Evolutionary conservation across 1,140 invertebrate genomes (phyloP), one percentile per base, ranked within the genome.

Genomic region (Drosophila kikkawai): DNA sequence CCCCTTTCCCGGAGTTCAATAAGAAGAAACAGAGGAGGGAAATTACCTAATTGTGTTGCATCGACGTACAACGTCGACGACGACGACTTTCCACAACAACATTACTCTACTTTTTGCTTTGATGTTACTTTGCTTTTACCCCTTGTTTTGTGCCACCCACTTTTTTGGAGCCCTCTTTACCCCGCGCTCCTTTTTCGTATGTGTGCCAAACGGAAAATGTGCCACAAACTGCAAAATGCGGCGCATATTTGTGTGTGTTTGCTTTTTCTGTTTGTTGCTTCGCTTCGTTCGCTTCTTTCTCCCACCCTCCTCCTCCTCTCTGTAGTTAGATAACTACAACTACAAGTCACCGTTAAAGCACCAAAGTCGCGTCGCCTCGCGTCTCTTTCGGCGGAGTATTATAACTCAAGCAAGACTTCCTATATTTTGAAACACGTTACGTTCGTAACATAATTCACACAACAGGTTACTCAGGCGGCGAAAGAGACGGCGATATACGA

Each of bases 401-500:
- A 90, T 90, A 85, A 84, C 68, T 91, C 85, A 90, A 87, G 75
- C 90, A 82, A 91, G 91, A 92, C 91, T 92, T 92, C 91, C 91
- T 92, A 92, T 92, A 92, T 92, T 92, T 92, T 91, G 91, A 92
- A 92, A 92, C 91, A 92, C 82, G 91, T 92, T 92, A 92, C 91
- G 91, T 92, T 92, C 84, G 91, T 92, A 92, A 92, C 87, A 92
- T 85, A 92, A 92, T 92, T 91, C 87, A 91, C 91, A 91, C 86
- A 91, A 87, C 86, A 91, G 82, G 81, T 83, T 80, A 83, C 83
- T 50, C 67, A 73, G 58, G 45, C 73, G 39, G 17, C n/a, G 9
- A 73, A 29, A 51, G 64, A 67, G 48, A 50, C 4, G 36, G 61
- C 9, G 19, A n/a, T 12, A 69, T 41, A 26, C 36, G 19, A 37